phyloP scores from a whole-genome alignment of 1,140 invertebrate genomes.

The Hyles euphorbiae region DNA sequence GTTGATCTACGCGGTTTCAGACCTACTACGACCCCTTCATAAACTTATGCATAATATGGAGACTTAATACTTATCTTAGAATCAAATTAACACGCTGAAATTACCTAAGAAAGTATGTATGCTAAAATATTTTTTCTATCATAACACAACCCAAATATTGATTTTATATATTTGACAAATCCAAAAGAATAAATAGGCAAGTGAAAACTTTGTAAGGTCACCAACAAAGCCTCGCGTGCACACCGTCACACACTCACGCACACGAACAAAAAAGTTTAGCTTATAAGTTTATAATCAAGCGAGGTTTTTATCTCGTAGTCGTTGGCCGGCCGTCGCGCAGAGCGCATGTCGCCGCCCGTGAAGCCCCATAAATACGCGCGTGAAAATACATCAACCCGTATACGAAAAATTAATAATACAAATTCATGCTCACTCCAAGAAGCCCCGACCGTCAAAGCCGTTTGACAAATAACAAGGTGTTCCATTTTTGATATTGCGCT shows the following conservation, averaged over 20 bases:
- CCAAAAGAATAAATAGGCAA: slow-evolving; percentile 17
- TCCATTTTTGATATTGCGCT: slow-evolving; percentile 42
- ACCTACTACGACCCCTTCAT: too few species aligned
- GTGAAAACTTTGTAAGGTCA: slow-evolving; percentile 60
- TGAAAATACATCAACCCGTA: slow-evolving; percentile 47
- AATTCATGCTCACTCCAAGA: slow-evolving; percentile 34
- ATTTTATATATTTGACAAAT: too few species aligned
- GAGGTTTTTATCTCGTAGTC: slow-evolving; percentile 73
- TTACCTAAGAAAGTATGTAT: too few species aligned
- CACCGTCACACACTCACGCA: slow-evolving; percentile 52
- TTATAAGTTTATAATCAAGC: slow-evolving; percentile 74
- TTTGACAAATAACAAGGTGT: slow-evolving; percentile 42
- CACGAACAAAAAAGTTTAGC: slow-evolving; percentile 70
- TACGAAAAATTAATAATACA: slow-evolving; percentile 47
- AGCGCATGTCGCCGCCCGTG: slow-evolving; percentile 54
- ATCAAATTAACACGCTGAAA: too few species aligned
- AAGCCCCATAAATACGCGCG: slow-evolving; percentile 52
- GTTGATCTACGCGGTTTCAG: too few species aligned
- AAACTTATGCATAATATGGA: too few species aligned
- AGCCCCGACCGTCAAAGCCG: slow-evolving; percentile 38
- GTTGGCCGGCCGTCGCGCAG: slow-evolving; percentile 57
- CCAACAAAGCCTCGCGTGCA: slow-evolving; percentile 48
- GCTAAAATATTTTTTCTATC: too few species aligned
- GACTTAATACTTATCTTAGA: too few species aligned
- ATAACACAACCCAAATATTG: too few species aligned